Percentiles rank a stretch among this genome's conserved stretches.
phyloP scores from a whole-genome alignment of 2,797 vertebrate species.

The Coracias cyanogaster region DNA sequence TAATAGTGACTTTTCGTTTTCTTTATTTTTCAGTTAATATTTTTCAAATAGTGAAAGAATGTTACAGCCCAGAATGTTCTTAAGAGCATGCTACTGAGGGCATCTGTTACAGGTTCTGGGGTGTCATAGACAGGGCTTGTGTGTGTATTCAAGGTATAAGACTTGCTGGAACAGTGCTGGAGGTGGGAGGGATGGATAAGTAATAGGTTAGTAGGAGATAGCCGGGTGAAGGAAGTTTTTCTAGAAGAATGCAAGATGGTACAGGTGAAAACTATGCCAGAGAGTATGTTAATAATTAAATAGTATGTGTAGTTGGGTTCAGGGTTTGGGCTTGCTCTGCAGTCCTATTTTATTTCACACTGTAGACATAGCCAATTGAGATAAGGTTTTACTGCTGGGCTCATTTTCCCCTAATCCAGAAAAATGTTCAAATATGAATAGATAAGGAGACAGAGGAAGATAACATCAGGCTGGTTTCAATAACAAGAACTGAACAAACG shows the following conservation, averaged over 20 bases:
- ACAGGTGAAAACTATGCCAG: neutral
- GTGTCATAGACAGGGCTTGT: neutral
- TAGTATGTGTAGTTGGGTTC: neutral
- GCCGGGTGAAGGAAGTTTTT: neutral
- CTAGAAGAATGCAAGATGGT: neutral
- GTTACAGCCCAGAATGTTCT: neutral
- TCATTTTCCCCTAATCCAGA: conserved; percentile 8
- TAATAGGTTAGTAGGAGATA: neutral
- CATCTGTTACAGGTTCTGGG: neutral
- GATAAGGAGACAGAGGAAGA: neutral
- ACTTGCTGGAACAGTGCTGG: neutral
- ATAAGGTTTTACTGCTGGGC: conserved; percentile 43
- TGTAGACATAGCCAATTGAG: neutral
- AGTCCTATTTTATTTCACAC: neutral
- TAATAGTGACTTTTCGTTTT: neutral
- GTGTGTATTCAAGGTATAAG: neutral
- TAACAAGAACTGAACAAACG: neutral
- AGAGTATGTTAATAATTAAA: conserved; percentile 23
- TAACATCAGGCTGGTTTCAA: neutral
- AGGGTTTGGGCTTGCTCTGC: neutral
- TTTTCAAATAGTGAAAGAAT: neutral
- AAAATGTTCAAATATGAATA: neutral
- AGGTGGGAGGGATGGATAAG: neutral
- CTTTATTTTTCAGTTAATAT: neutral
- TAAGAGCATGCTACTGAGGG: neutral